These are phyloP conservation scores for Synodontis membranacea DNA, from an alignment of 2,113 vertebrate species.

Conservation along the genomic window DNA sequence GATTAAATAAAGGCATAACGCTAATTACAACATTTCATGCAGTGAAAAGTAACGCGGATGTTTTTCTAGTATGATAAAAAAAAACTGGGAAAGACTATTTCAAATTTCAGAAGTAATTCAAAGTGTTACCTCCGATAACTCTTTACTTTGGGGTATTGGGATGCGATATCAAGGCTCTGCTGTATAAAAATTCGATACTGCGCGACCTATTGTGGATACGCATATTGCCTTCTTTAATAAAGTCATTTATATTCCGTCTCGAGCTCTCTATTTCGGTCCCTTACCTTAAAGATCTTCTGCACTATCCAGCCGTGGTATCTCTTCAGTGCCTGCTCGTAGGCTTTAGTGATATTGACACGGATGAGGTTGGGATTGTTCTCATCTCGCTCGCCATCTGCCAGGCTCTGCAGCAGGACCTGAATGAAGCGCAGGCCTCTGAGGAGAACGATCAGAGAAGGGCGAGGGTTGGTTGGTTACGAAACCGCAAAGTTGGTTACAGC, in stretches of 20 bases:
- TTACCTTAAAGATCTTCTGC: constrained; percentile 88
- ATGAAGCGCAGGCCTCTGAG: constrained; percentile 91
- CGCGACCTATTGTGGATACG: not conserved
- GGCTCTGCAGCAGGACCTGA: constrained; percentile 91
- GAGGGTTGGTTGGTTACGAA: too few relatives aligned
- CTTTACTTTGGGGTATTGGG: not conserved
- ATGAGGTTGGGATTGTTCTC: constrained; percentile 90
- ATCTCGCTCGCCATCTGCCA: constrained; percentile 86
- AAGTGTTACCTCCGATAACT: not conserved
- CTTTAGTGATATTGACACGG: constrained; percentile 86
- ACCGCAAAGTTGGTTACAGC: too few relatives aligned
- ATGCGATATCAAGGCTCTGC: not conserved
- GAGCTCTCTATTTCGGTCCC: constrained; percentile 23
- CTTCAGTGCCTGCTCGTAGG: constrained; percentile 89
- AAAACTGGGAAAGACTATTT: too few relatives aligned
- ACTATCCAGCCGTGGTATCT: constrained; percentile 92
- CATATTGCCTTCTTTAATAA: not conserved
- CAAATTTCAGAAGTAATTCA: not conserved
- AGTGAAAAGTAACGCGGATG: not conserved
- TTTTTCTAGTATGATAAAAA: not conserved
- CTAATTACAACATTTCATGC: not conserved
- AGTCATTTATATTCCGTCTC: not conserved
- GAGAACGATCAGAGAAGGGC: constrained; percentile 20
- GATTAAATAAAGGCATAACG: not conserved
- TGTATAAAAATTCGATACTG: not conserved